These are phyloP conservation scores for Coregonus ussuriensis DNA, from an alignment of 2,797 vertebrate genomes.

Conservation along the genomic window DNA sequence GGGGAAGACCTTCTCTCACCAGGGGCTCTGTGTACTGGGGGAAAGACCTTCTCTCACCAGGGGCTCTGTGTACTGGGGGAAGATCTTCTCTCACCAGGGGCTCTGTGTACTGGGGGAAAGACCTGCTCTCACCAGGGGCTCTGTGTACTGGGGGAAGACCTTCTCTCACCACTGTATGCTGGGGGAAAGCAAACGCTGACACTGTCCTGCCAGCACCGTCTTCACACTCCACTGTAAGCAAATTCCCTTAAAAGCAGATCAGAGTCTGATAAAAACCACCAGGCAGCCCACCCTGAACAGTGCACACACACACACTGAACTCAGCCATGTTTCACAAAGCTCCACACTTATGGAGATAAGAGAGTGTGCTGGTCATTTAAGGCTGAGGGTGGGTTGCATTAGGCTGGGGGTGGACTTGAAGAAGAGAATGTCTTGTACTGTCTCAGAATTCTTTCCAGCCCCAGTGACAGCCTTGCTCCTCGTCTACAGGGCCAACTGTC, in stretches of 20 bases:
- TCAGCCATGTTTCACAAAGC: not conserved
- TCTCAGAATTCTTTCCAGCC: conserved; percentile 54
- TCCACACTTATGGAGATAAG: not conserved
- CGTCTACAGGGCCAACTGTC: conserved; percentile 48
- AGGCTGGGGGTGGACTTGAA: conserved; percentile 15
- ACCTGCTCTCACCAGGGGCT: no score
- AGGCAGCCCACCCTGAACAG: conserved; percentile 2
- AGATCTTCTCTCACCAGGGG: no score
- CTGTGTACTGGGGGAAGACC: not conserved
- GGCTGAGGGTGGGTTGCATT: conserved; percentile 3
- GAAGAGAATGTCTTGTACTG: conserved; percentile 23
- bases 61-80: no score
- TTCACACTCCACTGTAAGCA: not conserved
- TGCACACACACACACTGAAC: not conserved
- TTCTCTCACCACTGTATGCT: not conserved
- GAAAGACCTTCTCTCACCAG: no score
- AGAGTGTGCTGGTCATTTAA: not conserved
- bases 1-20: no score
- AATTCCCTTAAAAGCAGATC: not conserved
- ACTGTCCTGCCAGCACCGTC: not conserved
- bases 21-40: no score
- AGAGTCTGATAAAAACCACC: not conserved
- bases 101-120: no score
- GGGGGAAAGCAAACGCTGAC: not conserved
- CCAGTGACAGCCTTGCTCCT: conserved; percentile 47